Evolutionary conservation across 2,888 invertebrate species (phyloP).

Genomic region (Aricia artaxerxes): DNA sequence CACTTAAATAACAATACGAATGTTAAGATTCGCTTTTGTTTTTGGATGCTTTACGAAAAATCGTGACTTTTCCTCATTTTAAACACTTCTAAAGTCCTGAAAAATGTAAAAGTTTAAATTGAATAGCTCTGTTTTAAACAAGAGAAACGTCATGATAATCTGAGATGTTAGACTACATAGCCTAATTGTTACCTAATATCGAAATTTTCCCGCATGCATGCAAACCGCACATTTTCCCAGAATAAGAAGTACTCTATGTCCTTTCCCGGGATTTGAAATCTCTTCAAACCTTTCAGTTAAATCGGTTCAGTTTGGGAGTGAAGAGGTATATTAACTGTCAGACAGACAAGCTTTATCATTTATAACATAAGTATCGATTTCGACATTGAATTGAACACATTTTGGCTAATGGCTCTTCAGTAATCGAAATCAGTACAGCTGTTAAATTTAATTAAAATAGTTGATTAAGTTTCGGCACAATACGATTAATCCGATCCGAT

Average conservation of each 20-base stretch:
- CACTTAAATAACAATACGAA: constrained; percentile 14
- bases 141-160: too few species aligned
- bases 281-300: too few species aligned
- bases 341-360: too few species aligned
- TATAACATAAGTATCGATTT: neutral
- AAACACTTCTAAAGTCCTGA: neutral
- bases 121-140: neutral
- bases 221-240: too few species aligned
- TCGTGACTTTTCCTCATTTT: neutral
- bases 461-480: neutral
- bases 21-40: neutral
- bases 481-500: neutral
- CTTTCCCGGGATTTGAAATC: too few species aligned
- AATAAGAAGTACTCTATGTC: too few species aligned
- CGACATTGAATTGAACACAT: neutral
- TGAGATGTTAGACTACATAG: too few species aligned
- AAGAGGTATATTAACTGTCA: too few species aligned
- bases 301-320: too few species aligned
- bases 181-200: too few species aligned
- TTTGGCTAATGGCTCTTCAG: neutral
- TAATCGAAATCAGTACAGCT: neutral
- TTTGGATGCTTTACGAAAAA: neutral
- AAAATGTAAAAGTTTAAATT: neutral
- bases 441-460: neutral
- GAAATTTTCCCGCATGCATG: too few species aligned